Conservation (phyloP, 2,888 invertebrate species). For the Euphydryas editha region DNA sequence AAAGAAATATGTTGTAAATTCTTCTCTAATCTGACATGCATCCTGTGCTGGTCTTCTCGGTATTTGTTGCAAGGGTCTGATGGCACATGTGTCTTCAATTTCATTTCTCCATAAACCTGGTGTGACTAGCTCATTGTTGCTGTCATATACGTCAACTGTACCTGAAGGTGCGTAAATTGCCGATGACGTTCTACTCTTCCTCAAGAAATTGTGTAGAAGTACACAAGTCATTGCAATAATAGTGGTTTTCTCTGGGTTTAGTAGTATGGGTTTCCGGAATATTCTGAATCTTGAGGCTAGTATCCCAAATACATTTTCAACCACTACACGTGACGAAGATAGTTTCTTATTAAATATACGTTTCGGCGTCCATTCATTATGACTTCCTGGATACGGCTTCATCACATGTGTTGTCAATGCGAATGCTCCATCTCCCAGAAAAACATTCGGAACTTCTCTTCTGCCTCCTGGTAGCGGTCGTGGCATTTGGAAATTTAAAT, state of each 20-base stretch:
- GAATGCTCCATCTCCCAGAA: slow-evolving; percentile 43
- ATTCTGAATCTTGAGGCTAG: slow-evolving; percentile 38
- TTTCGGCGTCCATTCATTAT: not conserved
- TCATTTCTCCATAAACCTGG: slow-evolving; percentile 38
- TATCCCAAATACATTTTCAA: slow-evolving; percentile 45
- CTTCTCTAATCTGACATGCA: slow-evolving; percentile 31
- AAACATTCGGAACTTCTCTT: slow-evolving; percentile 37
- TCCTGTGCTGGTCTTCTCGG: slow-evolving; percentile 41
- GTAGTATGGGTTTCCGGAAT: slow-evolving; percentile 35
- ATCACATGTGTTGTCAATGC: slow-evolving; percentile 36
- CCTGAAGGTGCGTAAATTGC: slow-evolving; percentile 34
- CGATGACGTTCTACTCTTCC: slow-evolving; percentile 38
- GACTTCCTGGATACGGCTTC: slow-evolving; percentile 18
- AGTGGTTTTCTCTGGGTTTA: slow-evolving; percentile 33
- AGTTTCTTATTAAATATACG: slow-evolving; percentile 26
- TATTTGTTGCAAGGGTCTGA: slow-evolving; percentile 39
- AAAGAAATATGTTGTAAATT: slow-evolving; percentile 28
- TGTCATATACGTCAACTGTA: slow-evolving; percentile 34
- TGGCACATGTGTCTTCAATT: slow-evolving; percentile 38
- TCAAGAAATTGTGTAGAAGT: slow-evolving; percentile 42
- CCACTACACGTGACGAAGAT: slow-evolving; percentile 35
- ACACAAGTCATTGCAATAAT: slow-evolving; percentile 41
- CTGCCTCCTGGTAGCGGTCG: slow-evolving; percentile 33
- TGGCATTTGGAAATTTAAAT: slow-evolving; percentile 44
- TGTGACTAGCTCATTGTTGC: slow-evolving; percentile 21